Conservation (phyloP, 2,113 vertebrate species). For the Cebus imitator region DNA sequence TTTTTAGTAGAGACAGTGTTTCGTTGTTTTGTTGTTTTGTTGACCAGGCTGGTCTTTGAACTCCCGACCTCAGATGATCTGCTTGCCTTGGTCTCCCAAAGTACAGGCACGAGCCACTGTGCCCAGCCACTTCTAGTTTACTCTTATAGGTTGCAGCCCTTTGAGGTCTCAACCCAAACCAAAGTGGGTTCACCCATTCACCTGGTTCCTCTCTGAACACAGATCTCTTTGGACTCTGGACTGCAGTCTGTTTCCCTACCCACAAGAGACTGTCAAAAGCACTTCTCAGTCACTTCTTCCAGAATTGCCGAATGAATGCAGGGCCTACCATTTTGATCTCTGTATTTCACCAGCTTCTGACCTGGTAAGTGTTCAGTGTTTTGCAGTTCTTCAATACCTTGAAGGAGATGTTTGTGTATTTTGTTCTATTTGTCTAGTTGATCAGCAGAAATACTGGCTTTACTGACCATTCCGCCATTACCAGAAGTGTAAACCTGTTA, state of each 20-base stretch:
- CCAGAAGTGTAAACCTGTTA: background rate
- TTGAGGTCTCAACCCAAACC: background rate
- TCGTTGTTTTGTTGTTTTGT: too few relatives aligned
- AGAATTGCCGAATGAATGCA: background rate
- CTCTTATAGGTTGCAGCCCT: background rate
- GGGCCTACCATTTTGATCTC: background rate
- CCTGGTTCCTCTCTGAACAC: background rate
- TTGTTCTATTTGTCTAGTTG: background rate
- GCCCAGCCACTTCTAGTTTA: background rate
- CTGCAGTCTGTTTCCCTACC: background rate
- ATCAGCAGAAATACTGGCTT: background rate
- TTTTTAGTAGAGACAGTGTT: too few relatives aligned
- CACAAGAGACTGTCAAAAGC: background rate
- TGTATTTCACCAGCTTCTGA: background rate
- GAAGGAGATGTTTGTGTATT: background rate
- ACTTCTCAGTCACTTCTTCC: background rate
- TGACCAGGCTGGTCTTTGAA: too few relatives aligned
- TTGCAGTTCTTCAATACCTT: background rate
- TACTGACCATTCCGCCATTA: background rate
- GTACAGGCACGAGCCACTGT: too few relatives aligned
- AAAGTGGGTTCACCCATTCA: background rate
- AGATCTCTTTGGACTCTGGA: background rate
- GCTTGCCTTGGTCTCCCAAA: too few relatives aligned
- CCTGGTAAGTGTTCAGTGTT: background rate
- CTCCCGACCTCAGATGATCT: too few relatives aligned